Percentiles rank a stretch among this genome's conserved stretches.
phyloP scores from a whole-genome alignment of 2,888 invertebrate genomes.

The Euphydryas editha region DNA sequence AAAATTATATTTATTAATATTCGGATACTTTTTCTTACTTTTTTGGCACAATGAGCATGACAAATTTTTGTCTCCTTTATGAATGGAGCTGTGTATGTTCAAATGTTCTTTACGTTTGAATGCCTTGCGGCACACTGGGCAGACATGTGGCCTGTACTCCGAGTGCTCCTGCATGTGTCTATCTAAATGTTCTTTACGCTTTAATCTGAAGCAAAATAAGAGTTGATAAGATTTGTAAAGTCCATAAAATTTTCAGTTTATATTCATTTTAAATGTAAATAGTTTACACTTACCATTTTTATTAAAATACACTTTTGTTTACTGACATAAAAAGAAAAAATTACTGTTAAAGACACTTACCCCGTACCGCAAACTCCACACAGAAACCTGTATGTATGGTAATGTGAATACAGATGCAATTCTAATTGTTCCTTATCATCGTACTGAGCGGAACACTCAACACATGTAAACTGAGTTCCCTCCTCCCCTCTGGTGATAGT shows the following conservation, averaged over 20 bases:
- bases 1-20: background rate
- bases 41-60: conserved; percentile 89
- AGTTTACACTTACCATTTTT: too few species aligned
- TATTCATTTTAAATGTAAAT: too few species aligned
- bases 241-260: too few species aligned
- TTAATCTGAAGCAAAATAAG: conserved; percentile 71
- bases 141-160: conserved; percentile 89
- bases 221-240: background rate
- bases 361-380: conserved; percentile 91
- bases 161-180: conserved; percentile 90
- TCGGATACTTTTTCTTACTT: conserved; percentile 68
- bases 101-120: conserved; percentile 93
- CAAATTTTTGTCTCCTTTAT: conserved; percentile 90
- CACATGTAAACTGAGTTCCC: conserved; percentile 87
- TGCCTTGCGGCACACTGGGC: conserved; percentile 89
- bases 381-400: conserved; percentile 88
- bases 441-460: conserved; percentile 90
- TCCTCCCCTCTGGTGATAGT: conserved; percentile 88
- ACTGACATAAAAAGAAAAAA: background rate
- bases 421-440: conserved; percentile 89
- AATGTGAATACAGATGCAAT: conserved; percentile 88
- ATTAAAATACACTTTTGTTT: background rate
- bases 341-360: conserved; percentile 49
- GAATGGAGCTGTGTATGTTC: conserved; percentile 91
- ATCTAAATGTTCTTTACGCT: conserved; percentile 90